These are phyloP conservation scores for Acipenser ruthenus DNA, from an alignment of 2,797 vertebrate genomes.

Conservation along the genomic window DNA sequence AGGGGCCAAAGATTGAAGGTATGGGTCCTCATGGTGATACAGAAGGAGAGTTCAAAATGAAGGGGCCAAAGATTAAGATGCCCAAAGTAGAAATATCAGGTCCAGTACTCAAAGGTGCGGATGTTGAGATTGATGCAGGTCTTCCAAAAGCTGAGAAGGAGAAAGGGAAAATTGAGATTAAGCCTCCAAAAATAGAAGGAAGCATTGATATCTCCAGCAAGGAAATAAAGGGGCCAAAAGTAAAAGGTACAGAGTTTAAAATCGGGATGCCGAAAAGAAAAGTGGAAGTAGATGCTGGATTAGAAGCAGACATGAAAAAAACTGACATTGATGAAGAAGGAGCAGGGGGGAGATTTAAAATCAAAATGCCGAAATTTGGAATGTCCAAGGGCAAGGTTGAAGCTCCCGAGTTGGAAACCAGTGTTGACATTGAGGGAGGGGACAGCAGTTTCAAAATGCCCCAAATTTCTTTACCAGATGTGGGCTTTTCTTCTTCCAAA, in stretches of 20 bases:
- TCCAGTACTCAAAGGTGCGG: conserved; percentile 33
- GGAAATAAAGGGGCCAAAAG: conserved; percentile 44
- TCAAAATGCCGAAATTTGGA: conserved; percentile 39
- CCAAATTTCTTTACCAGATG: conserved; percentile 33
- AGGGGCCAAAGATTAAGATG: conserved; percentile 35
- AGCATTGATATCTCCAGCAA: conserved; percentile 26
- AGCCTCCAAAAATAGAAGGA: conserved; percentile 34
- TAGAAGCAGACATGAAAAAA: conserved; percentile 31
- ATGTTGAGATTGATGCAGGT: conserved; percentile 44
- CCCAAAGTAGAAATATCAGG: conserved; percentile 39
- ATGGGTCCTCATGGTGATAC: conserved; percentile 26
- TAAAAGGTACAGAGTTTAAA: conserved; percentile 57
- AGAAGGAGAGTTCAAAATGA: conserved; percentile 27
- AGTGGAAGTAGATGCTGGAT: conserved; percentile 26
- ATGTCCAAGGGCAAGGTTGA: conserved; percentile 14
- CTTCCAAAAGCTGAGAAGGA: conserved; percentile 35
- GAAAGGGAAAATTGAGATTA: conserved; percentile 42
- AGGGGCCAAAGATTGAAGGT: conserved; percentile 4
- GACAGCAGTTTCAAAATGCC: conserved; percentile 35
- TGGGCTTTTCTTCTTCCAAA: conserved; percentile 31
- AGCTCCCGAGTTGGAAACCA: conserved; percentile 6
- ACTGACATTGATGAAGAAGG: conserved; percentile 24
- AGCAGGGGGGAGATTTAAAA: conserved; percentile 29
- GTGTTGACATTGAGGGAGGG: conserved; percentile 11
- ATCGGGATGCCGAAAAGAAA: conserved; percentile 57